These are phyloP conservation scores for Ammodramus savannarum DNA, from an alignment of 2,113 vertebrate species.

Conservation along the genomic window DNA sequence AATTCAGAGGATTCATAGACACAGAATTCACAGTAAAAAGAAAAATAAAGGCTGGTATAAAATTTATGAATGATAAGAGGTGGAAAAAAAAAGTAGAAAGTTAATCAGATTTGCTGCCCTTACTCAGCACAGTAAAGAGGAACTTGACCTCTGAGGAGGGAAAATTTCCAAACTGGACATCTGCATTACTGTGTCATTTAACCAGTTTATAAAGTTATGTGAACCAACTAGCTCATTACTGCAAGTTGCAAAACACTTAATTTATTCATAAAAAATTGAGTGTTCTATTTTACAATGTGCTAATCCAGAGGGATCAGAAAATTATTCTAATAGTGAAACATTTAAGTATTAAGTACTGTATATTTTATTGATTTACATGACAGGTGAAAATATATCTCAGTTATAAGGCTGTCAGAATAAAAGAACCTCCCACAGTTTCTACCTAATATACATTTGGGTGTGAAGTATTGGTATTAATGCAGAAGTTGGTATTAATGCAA, in stretches of 20 bases:
- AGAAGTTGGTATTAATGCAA: neutral
- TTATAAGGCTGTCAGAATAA: constrained; percentile 49
- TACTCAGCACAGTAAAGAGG: neutral
- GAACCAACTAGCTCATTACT: constrained; percentile 26
- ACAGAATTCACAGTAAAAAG: neutral
- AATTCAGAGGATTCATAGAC: neutral
- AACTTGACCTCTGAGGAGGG: neutral
- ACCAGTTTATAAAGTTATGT: constrained; percentile 19
- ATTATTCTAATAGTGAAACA: constrained; percentile 61
- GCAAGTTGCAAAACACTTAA: constrained; percentile 60
- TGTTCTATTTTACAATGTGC: constrained; percentile 53
- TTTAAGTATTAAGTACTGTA: constrained; percentile 65
- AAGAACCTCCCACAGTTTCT: constrained; percentile 57
- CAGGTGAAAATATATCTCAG: constrained; percentile 60
- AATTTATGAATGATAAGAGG: neutral
- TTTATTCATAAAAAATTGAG: constrained; percentile 51
- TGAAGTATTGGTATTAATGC: neutral
- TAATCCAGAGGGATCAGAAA: constrained; percentile 53
- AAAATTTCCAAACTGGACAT: neutral
- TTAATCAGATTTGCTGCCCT: neutral
- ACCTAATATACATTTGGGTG: neutral
- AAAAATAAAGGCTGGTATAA: neutral
- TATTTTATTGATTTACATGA: constrained; percentile 69
- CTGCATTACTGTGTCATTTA: neutral
- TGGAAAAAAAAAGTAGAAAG: neutral